Conservation (phyloP, 1,140 invertebrate species). For the Copidosoma floridanum region DNA sequence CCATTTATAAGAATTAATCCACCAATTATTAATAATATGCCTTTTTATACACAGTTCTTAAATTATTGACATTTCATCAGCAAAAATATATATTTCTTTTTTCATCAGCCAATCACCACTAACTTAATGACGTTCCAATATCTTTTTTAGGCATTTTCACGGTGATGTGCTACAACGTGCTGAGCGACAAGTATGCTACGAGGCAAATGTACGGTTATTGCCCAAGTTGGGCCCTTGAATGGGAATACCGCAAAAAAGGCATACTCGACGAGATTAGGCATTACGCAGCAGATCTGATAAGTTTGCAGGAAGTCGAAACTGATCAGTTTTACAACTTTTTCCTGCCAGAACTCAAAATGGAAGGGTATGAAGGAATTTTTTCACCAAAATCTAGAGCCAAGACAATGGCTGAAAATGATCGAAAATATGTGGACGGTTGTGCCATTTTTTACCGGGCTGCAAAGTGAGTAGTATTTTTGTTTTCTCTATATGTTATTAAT, state of each 20-base stretch:
- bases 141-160: slow-evolving; percentile 92
- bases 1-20: too few relatives aligned
- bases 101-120: too few relatives aligned
- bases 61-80: too few relatives aligned
- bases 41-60: too few relatives aligned
- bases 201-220: slow-evolving; percentile 97
- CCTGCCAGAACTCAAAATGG: slow-evolving; percentile 86
- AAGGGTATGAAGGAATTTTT: slow-evolving; percentile 98
- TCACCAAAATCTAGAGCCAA: slow-evolving; percentile 97
- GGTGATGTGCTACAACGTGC: slow-evolving; percentile 99
- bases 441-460: slow-evolving; percentile 94
- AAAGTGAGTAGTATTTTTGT: slow-evolving; percentile 86
- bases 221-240: slow-evolving; percentile 94
- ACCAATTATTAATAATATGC: too few relatives aligned
- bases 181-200: slow-evolving; percentile 98
- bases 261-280: slow-evolving; percentile 95
- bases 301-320: slow-evolving; percentile 97
- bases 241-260: slow-evolving; percentile 98
- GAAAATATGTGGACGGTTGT: slow-evolving; percentile 98
- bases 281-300: slow-evolving; percentile 97
- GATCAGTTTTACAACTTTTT: slow-evolving; percentile 99
- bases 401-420: slow-evolving; percentile 95
- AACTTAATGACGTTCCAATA: too few relatives aligned
- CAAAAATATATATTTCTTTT: too few relatives aligned
- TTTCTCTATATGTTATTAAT: too few relatives aligned